phyloP scores from a whole-genome alignment of 2,888 invertebrate species.

The Spilosoma lubricipeda region DNA sequence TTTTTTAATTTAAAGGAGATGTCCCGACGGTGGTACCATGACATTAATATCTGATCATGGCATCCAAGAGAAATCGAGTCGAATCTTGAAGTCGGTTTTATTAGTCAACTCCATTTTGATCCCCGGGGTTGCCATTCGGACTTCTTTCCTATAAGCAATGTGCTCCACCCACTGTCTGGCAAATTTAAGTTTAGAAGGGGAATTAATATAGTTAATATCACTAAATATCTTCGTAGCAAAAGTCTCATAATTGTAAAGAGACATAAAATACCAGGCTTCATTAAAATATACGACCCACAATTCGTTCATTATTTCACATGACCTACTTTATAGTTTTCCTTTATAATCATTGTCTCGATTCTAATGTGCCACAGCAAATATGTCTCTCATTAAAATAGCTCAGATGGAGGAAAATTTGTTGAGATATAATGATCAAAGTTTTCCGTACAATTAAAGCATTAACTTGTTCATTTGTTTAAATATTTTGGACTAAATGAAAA shows the following conservation, averaged over 20 bases:
- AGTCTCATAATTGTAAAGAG: background rate
- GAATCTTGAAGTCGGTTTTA: no score
- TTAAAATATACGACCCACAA: background rate
- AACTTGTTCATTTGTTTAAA: background rate
- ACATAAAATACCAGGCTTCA: background rate
- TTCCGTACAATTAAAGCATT: background rate
- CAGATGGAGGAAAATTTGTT: background rate
- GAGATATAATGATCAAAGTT: background rate
- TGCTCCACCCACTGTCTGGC: no score
- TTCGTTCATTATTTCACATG: slow-evolving; percentile 7
- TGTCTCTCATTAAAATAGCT: background rate
- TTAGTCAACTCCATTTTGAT: no score
- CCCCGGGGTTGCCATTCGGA: no score
- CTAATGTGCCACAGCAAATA: background rate
- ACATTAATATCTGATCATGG: no score
- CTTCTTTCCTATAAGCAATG: no score
- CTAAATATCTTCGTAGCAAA: background rate
- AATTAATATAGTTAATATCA: background rate
- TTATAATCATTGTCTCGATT: slow-evolving; percentile 5
- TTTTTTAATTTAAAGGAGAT: no score
- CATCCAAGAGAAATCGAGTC: no score
- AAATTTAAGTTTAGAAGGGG: no score
- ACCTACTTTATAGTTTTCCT: background rate
- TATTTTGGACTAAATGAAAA: no score
- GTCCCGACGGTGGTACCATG: no score